Evolutionary conservation across 2,113 vertebrate genomes (phyloP).

Genomic region (Elachura formosa): DNA sequence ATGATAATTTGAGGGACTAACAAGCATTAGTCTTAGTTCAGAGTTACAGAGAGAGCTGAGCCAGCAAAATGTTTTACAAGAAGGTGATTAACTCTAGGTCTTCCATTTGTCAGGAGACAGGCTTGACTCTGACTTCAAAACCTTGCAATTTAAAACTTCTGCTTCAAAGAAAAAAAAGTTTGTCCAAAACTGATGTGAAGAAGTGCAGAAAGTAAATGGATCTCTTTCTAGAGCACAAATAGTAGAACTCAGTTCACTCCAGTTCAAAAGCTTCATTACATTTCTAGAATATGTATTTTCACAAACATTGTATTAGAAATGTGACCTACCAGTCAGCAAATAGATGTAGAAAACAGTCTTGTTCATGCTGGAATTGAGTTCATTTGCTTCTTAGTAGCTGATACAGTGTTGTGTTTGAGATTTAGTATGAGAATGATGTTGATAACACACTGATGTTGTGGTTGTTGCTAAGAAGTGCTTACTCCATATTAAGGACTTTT

Average conservation of each 20-base stretch:
- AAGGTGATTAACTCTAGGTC: background rate
- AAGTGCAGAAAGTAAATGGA: background rate
- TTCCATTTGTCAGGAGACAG: background rate
- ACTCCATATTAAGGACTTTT: background rate
- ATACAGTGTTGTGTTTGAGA: background rate
- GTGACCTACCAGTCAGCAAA: background rate
- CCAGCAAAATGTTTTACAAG: background rate
- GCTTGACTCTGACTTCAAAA: background rate
- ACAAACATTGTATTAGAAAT: background rate
- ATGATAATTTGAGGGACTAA: background rate
- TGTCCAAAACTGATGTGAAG: background rate
- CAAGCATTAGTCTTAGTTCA: background rate
- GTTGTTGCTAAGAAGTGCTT: background rate
- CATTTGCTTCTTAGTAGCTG: background rate
- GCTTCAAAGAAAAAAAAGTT: background rate
- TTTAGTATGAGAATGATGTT: background rate
- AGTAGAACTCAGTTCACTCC: background rate
- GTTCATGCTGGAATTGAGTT: background rate
- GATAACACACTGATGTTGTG: background rate
- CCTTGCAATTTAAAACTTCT: background rate
- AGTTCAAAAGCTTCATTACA: background rate
- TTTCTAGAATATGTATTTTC: background rate
- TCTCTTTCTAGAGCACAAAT: background rate
- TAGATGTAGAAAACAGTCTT: background rate
- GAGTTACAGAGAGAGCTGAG: background rate